phyloP scores from a whole-genome alignment of 2,888 invertebrate species.

The Ecdyonurus torrentis region DNA sequence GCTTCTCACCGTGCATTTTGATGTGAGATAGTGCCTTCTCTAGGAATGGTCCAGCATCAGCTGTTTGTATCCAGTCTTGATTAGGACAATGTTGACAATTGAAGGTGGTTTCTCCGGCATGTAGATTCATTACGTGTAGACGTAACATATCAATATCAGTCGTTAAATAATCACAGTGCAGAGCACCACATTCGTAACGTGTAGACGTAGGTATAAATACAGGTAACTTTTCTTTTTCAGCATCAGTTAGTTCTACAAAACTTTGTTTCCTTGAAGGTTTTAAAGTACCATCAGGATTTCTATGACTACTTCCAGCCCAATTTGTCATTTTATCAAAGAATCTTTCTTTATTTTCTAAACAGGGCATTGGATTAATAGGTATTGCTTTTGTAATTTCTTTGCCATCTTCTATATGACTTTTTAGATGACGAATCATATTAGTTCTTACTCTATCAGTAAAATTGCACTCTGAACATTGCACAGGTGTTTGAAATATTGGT shows the following conservation, averaged over 20 bases:
- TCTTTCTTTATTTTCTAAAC: conserved; percentile 54
- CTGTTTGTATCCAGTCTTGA: not conserved
- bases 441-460: conserved; percentile 20
- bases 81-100: not conserved
- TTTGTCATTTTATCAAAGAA: conserved; percentile 79
- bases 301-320: conserved; percentile 50
- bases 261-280: not conserved
- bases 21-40: not conserved
- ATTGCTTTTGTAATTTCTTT: not conserved
- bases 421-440: conserved; percentile 52
- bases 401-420: conserved; percentile 36
- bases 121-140: not conserved
- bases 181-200: not conserved
- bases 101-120: not conserved
- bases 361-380: conserved; percentile 58
- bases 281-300: conserved; percentile 6
- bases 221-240: not conserved
- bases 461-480: conserved; percentile 18
- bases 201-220: not conserved
- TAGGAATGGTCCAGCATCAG: not conserved
- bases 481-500: conserved; percentile 14
- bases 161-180: not conserved
- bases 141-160: not conserved
- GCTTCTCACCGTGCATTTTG: not conserved
- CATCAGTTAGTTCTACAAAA: not conserved